Evolutionary conservation across 2,888 invertebrate species (phyloP).

Genomic region (Chirona hameri): DNA sequence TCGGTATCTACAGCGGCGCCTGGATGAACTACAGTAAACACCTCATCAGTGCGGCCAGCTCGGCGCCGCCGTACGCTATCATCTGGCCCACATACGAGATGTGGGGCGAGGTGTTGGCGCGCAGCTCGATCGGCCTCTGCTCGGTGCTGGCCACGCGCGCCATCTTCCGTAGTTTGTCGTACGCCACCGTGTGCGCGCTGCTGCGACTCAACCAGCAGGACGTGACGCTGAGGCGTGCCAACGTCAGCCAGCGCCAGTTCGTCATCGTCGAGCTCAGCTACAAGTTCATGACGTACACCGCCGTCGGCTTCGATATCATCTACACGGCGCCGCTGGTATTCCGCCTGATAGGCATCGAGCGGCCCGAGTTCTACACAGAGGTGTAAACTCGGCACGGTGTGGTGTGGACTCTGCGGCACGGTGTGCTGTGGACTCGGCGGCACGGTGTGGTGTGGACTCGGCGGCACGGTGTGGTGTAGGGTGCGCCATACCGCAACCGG

Average conservation of each 20-base stretch:
- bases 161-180: conserved; percentile 37
- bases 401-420: neutral
- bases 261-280: conserved; percentile 74
- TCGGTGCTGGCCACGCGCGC: conserved; percentile 64
- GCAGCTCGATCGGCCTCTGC: conserved; percentile 71
- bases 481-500: too few relatives aligned
- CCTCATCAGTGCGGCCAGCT: conserved; percentile 57
- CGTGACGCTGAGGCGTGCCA: neutral
- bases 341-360: conserved; percentile 67
- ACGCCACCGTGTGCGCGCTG: conserved; percentile 33
- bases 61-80: conserved; percentile 67
- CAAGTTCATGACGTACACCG: conserved; percentile 75
- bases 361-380: conserved; percentile 81
- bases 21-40: conserved; percentile 82
- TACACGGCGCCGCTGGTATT: conserved; percentile 76
- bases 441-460: too few relatives aligned
- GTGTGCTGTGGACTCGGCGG: neutral
- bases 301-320: conserved; percentile 73
- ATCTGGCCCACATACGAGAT: conserved; percentile 74
- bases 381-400: conserved; percentile 50
- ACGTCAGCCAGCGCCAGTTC: conserved; percentile 48
- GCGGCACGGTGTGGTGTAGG: too few relatives aligned
- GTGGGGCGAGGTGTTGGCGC: conserved; percentile 60
- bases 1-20: conserved; percentile 71
- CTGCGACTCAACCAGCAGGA: neutral